Base-by-base conservation (phyloP, 1,140 invertebrate species). In the Cydia pomonella region DNA sequence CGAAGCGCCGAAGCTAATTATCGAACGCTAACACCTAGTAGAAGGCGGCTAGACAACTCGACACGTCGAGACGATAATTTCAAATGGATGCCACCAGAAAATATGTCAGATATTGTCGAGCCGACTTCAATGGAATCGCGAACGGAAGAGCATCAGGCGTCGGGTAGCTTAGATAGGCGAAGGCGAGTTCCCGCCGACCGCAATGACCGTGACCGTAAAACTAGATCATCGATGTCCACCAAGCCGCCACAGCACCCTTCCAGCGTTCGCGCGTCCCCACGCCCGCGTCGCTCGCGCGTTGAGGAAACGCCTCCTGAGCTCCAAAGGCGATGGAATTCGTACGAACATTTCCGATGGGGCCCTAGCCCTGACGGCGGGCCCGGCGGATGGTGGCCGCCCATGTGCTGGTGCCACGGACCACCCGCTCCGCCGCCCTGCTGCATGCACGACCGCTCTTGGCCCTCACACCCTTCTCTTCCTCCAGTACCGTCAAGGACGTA, bases 361-460 rank as follows among this genome's bases (percentile, higher is more conserved):
- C 87, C 87, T 0, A 94, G 95, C 76, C 90, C 86, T 18, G 21
- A 94, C 94, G 85, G 94, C 94, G 73, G 95, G 96, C 71, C 84
- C 97, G 7, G 53, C 2, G 53, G 53, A 21, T 95, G 96, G 82
- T 95, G 97, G 82, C 93, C 98, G 75, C 90, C 89, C 3, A 90
- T 92, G 88, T 92, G 89, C 72, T 92, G 89, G 90, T 92, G 90
- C 71, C 91, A 93, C 72, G 89, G 87, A 2, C 91, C 89, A 4
- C 89, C 89, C 1, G 80, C 83, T 27, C 90, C 87, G 1, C 90
- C 90, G 73, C 88, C 89, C 18, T 91, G 89, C 72, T 93, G 80
- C 73, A 90, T 91, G 90, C 90, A 92, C 75, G 90, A 92, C 23
- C 86, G 86, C 59, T 73, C 82, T 44, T 92, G 89, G 91, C 89